Conservation (phyloP, 2,797 vertebrate species). For the Gymnodraco acuticeps region DNA sequence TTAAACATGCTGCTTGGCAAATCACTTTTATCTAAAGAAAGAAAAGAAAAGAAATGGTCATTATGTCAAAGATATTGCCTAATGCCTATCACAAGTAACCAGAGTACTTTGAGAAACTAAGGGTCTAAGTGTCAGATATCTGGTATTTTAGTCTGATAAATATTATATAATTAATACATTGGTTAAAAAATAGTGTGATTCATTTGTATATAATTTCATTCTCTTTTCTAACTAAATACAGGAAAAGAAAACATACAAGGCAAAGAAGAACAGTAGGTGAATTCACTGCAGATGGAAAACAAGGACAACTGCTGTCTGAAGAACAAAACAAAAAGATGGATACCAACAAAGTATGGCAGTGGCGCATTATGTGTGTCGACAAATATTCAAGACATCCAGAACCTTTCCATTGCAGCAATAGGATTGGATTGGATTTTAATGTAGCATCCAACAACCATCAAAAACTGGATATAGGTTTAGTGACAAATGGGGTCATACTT, state of each 20-base stretch:
- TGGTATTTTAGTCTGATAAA: background rate
- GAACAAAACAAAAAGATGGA: constrained; percentile 26
- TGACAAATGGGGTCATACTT: too few relatives aligned
- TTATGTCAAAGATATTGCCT: background rate
- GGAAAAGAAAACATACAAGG: constrained; percentile 3
- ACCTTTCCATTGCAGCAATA: constrained; percentile 27
- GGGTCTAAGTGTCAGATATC: background rate
- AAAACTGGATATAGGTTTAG: too few relatives aligned
- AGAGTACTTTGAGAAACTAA: background rate
- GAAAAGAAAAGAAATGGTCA: background rate
- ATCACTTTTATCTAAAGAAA: background rate
- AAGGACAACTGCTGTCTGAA: background rate
- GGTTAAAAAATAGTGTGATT: background rate
- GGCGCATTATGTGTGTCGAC: constrained; percentile 28
- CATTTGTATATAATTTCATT: background rate
- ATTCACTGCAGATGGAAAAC: too few relatives aligned
- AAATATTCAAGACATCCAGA: constrained; percentile 14
- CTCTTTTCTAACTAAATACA: constrained; percentile 2
- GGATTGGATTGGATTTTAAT: background rate
- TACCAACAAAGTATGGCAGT: constrained; percentile 37
- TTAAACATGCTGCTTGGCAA: background rate
- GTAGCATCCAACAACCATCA: too few relatives aligned
- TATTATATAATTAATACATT: background rate
- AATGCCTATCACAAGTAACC: background rate
- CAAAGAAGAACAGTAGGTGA: background rate